Evolutionary conservation across 2,113 vertebrate species (phyloP), one percentile per base, ranked within the genome.

Genomic region (Sinocyclocheilus anshuiensis): DNA sequence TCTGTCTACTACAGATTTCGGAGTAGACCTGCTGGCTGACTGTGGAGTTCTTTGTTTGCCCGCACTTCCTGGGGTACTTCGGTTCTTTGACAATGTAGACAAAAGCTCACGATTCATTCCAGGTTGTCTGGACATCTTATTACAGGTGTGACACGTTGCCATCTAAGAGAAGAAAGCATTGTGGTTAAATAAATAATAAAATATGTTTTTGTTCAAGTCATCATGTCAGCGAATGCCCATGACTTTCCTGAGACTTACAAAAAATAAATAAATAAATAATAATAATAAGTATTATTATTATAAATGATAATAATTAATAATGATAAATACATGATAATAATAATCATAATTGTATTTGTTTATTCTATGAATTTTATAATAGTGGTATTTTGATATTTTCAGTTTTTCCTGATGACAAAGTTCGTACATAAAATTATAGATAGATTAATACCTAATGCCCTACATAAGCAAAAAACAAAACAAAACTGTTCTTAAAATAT

Each of bases 121-220:
- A 63, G 88, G 82, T 85, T 93, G 91, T 86, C 91, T 94, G 78
- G 91, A 94, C 77, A 93, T 94, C 89, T 92, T 95, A 90, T 94
- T 95, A 89, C 96, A 97, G 0, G 89, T 94, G 84, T 94, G 95
- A 90, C 96, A 97, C 83, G 95, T 96, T 89, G 95, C 89, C 90
- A 96, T 81, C 96, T 97, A 84, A 1, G 42, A 87, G 26, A 84
- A 53, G 53, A 26, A 13, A 29, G 13, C 9, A n/a, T 18, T 16
- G 6, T 22, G 5, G 26, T 36, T 57, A 77, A 77, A 53, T 18
- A 59, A 59, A 78, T 57, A 4, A 48, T 48, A 2, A 72, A 18
- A 57, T 8, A 18, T 29, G 9, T 50, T 29, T 33, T 39, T 72
- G 8, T 0, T 33, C 8, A n/a, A 74, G 36, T 42, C 12, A 15